Base-by-base conservation (phyloP, 2,888 invertebrate genomes). In the Baccha elongata region DNA sequence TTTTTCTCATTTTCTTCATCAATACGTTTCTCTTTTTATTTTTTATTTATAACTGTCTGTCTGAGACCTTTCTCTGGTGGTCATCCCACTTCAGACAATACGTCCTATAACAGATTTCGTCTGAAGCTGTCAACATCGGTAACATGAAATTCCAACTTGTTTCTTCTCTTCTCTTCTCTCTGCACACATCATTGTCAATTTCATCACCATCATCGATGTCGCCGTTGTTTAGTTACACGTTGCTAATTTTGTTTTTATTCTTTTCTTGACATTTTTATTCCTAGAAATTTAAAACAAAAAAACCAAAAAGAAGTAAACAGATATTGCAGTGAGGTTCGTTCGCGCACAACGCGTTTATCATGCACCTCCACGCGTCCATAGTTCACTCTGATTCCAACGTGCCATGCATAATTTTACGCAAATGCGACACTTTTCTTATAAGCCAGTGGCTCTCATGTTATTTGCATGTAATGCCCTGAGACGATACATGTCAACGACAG, bases 301-400 rank as follows among this genome's bases (percentile, higher is more conserved):
- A 65, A 55, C 21, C 58, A 11, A 44, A 40, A 69, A 69, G 15
- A 48, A 46, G 40, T 23, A 40, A 17, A 29, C 4, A 40, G 15
- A 19, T 21, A 75, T 58, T 67, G 81, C 83, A 83, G 55, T 29
- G 50, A 58, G 50, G 67, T 19, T 46, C 26, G 50, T 69, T 60
- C 44, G 32, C 60, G 53, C 4, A 35, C 3, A 15, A 55, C 50
- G 17, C 46, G 78, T 37, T 86, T 86, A 68, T 65, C 85, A 86
- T 86, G 86, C 86, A 71, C 37, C 80, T 72, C 58, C 80, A 84
- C 78, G 58, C 84, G 85, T 73, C 76, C 85, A 86, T 86, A 86
- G 86, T 86, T 86, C 86, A 86, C 86, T 86, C 86, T 74, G 86
- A 46, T 86, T 86, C 74, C 78, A 84, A 86, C 86, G 86, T 86